Conservation (phyloP, 2,888 invertebrate genomes). For the Microchrysa polita region DNA sequence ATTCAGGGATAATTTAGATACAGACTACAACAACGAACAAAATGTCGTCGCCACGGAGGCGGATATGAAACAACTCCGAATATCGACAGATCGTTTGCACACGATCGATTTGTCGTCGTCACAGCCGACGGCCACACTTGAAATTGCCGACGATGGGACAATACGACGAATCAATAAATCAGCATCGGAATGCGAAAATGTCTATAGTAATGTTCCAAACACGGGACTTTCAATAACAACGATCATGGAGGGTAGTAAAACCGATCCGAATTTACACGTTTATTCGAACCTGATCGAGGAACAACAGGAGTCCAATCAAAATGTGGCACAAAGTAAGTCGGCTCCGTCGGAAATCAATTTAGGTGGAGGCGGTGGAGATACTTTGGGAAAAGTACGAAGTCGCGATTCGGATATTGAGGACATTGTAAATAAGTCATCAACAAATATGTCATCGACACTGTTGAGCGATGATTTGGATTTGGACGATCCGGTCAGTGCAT, state of each 20-base stretch:
- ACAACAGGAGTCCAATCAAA: slow-evolving; percentile 47
- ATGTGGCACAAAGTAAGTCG: neutral
- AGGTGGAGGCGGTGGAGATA: no score
- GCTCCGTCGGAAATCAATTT: neutral
- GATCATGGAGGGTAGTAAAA: slow-evolving; percentile 46
- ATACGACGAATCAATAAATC: slow-evolving; percentile 53
- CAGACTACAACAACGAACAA: slow-evolving; percentile 43
- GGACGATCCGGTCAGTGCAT: slow-evolving; percentile 63
- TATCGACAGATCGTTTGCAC: slow-evolving; percentile 11
- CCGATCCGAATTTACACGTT: slow-evolving; percentile 58
- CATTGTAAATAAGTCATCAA: slow-evolving; percentile 42
- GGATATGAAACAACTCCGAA: slow-evolving; percentile 36
- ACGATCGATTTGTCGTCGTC: neutral
- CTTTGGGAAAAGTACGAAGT: slow-evolving; percentile 20
- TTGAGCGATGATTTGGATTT: slow-evolving; percentile 63
- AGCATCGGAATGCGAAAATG: slow-evolving; percentile 61
- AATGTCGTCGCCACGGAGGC: neutral
- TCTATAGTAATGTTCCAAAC: slow-evolving; percentile 64
- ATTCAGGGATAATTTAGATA: slow-evolving; percentile 61
- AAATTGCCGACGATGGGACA: neutral
- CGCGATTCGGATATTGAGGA: slow-evolving; percentile 31
- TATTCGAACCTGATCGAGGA: slow-evolving; percentile 64
- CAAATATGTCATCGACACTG: slow-evolving; percentile 60
- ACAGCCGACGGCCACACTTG: neutral
- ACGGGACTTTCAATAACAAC: slow-evolving; percentile 42